Percentiles rank a stretch among this genome's conserved stretches.
Conservation (phyloP, 2,888 invertebrate species). For the Megalurothrips usitatus region DNA sequence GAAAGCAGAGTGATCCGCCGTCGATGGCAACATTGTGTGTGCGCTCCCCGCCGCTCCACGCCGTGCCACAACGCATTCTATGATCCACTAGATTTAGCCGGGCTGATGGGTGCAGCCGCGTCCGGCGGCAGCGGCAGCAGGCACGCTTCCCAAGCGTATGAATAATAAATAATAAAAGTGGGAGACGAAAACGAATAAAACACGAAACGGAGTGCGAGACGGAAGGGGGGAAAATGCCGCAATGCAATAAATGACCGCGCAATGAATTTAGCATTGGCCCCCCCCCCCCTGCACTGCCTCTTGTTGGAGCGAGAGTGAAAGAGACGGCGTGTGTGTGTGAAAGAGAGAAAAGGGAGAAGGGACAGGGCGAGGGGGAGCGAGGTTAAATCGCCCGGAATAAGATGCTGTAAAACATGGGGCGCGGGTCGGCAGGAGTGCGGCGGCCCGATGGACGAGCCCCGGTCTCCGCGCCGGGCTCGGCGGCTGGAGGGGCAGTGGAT, state of each 20-base stretch:
- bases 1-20: background rate
- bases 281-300: background rate
- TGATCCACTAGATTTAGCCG: slow-evolving; percentile 3
- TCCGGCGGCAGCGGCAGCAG: background rate
- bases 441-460: background rate
- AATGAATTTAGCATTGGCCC: slow-evolving; percentile 22
- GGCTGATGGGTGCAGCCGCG: background rate
- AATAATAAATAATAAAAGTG: background rate
- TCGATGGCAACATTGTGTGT: background rate
- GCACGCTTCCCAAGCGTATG: background rate
- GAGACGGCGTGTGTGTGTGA: background rate
- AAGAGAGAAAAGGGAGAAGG: background rate
- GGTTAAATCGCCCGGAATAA: slow-evolving; percentile 18
- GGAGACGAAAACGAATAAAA: background rate
- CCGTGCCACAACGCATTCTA: background rate
- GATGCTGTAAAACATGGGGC: slow-evolving; percentile 22
- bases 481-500: background rate
- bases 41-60: background rate
- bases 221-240: background rate
- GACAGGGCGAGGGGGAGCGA: background rate
- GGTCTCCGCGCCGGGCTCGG: background rate
- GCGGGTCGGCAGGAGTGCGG: background rate
- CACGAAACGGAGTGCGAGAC: background rate
- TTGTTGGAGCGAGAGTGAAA: background rate
- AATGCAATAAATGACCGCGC: slow-evolving; percentile 20